Percentiles rank a stretch among this genome's conserved stretches.
Evolutionary conservation across 2,113 vertebrate genomes (phyloP).

Genomic region (Strix uralensis): DNA sequence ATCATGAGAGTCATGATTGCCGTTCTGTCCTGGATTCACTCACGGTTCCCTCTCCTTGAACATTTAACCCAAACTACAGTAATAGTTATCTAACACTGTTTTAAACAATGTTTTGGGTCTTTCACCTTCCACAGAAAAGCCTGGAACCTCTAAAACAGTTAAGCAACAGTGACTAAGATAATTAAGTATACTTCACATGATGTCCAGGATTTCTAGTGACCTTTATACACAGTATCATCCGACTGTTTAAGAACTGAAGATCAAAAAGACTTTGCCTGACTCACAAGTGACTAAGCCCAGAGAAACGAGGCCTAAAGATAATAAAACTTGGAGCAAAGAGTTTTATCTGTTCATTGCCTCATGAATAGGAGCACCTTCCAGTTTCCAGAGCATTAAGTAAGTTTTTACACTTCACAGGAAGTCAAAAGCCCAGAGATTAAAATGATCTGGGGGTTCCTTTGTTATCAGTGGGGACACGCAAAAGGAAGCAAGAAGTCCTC

Average conservation of each 20-base stretch:
- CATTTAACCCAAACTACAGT: background rate
- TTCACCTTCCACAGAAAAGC: background rate
- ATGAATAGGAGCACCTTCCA: background rate
- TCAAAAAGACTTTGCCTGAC: constrained; percentile 28
- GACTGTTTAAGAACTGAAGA: background rate
- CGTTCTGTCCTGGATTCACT: background rate
- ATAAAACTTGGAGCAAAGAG: background rate
- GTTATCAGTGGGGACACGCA: background rate
- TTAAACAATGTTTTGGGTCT: background rate
- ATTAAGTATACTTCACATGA: background rate
- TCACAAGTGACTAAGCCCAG: constrained; percentile 35
- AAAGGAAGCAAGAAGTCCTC: background rate
- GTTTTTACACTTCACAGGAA: background rate
- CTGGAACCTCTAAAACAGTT: background rate
- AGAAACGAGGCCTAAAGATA: constrained; percentile 32
- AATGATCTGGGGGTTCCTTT: background rate
- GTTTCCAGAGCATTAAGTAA: background rate
- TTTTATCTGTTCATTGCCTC: background rate
- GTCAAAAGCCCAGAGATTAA: background rate
- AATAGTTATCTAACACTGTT: background rate
- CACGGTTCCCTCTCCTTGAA: background rate
- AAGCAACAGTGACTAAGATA: constrained; percentile 15
- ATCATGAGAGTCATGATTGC: background rate
- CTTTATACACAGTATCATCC: background rate
- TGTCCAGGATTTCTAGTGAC: constrained; percentile 29